Conservation (phyloP, 2,888 invertebrate genomes). For the Drosophila merina region DNA sequence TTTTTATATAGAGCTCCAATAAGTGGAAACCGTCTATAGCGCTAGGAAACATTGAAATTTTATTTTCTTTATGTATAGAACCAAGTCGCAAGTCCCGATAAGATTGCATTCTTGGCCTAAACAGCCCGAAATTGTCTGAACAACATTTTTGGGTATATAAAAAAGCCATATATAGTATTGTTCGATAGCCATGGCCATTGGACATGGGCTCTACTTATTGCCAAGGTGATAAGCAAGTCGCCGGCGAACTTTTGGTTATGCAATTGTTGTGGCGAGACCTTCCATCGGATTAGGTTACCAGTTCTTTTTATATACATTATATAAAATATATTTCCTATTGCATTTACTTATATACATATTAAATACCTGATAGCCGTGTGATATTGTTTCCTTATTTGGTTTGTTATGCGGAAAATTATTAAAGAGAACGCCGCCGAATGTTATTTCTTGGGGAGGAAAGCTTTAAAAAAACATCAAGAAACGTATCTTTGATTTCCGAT, state of each 20-base stretch:
- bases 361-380: constrained; percentile 42
- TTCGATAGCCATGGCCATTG: constrained; percentile 18
- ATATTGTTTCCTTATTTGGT: constrained; percentile 26
- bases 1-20: constrained; percentile 1
- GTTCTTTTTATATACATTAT: neutral
- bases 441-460: constrained; percentile 32
- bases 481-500: constrained; percentile 65
- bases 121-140: constrained; percentile 15
- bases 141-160: constrained; percentile 16
- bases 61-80: constrained; percentile 16
- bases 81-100: constrained; percentile 46
- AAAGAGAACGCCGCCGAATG: constrained; percentile 18
- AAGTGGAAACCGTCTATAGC: neutral
- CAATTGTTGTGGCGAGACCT: constrained; percentile 45
- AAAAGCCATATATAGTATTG: constrained; percentile 14
- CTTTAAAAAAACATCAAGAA: constrained; percentile 59
- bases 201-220: constrained; percentile 14
- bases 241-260: constrained; percentile 50
- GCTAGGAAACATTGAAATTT: constrained; percentile 1
- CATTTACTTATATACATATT: constrained; percentile 12
- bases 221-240: constrained; percentile 54
- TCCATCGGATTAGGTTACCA: constrained; percentile 30
- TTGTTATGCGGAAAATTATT: constrained; percentile 43
- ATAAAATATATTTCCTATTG: constrained; percentile 1
- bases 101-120: constrained; percentile 56